A percentile compares a stretch with the other conserved stretches of the same genome.
Conservation (phyloP, 2,797 vertebrate species). For the Acipenser ruthenus region DNA sequence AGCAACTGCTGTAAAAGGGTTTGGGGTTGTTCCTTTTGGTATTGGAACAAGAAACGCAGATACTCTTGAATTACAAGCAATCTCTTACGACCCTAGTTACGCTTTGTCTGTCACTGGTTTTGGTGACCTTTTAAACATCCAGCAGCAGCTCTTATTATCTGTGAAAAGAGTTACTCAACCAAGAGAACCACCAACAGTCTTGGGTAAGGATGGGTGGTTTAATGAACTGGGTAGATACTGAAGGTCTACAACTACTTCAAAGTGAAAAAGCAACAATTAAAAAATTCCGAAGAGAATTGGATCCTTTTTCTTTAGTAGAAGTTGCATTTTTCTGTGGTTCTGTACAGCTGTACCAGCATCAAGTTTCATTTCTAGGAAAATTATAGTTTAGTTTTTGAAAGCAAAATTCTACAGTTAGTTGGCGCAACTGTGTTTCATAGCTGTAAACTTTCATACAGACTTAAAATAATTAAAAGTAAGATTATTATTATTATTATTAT, state of each 20-base stretch:
- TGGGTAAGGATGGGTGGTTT: conserved; percentile 49
- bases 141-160: conserved; percentile 40
- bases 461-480: not conserved
- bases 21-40: conserved; percentile 23
- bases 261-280: not conserved
- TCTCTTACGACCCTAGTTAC: conserved; percentile 39
- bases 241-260: not conserved
- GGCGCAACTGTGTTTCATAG: too few species aligned
- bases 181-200: conserved; percentile 25
- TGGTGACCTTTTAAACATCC: conserved; percentile 33
- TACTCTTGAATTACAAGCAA: conserved; percentile 43
- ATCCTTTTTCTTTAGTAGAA: conserved; percentile 2
- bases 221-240: too few species aligned
- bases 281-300: not conserved
- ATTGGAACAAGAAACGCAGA: conserved; percentile 46
- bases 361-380: too few species aligned
- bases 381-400: too few species aligned
- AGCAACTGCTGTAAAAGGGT: not conserved
- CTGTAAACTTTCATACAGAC: too few species aligned
- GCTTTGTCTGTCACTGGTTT: conserved; percentile 37
- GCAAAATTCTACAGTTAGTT: too few species aligned
- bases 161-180: conserved; percentile 31
- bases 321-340: conserved; percentile 13
- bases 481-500: too few species aligned
- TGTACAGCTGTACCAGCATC: not conserved